Percentiles rank a stretch among this genome's conserved stretches.
Conservation (phyloP, 2,797 vertebrate genomes). For the Poeciliopsis paucimaculata region DNA sequence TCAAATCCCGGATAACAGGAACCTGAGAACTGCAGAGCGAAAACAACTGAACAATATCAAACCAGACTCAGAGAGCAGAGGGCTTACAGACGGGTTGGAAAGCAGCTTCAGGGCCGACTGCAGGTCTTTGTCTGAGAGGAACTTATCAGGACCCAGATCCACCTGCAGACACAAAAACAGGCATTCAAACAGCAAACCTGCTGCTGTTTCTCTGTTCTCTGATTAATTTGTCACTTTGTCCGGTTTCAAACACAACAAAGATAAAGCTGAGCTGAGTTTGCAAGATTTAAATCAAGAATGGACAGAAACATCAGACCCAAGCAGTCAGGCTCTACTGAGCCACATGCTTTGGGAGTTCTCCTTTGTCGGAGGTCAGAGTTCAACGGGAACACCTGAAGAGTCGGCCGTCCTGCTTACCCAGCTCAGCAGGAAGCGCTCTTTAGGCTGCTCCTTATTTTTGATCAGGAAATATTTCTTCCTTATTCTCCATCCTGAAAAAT, state of each 20-base stretch:
- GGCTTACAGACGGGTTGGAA: slow-evolving; percentile 87
- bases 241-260: background rate
- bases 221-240: background rate
- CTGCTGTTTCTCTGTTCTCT: background rate
- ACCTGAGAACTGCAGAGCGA: background rate
- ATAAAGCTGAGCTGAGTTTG: background rate
- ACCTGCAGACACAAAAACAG: slow-evolving; percentile 77
- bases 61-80: background rate
- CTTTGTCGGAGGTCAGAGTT: background rate
- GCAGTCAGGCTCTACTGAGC: background rate
- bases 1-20: background rate
- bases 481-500: slow-evolving; percentile 91
- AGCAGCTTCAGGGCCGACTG: slow-evolving; percentile 93
- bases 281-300: background rate
- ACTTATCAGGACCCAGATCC: slow-evolving; percentile 96
- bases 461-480: slow-evolving; percentile 96
- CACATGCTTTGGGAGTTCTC: background rate
- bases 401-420: slow-evolving; percentile 83
- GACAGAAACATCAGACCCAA: background rate
- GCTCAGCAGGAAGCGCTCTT: slow-evolving; percentile 92
- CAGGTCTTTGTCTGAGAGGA: slow-evolving; percentile 95
- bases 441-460: slow-evolving; percentile 94
- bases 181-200: background rate
- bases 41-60: background rate
- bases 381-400: background rate